A percentile compares a stretch with the other conserved stretches of the same genome.
phyloP scores from a whole-genome alignment of 2,797 vertebrate genomes.

The Eleutherodactylus coqui region DNA sequence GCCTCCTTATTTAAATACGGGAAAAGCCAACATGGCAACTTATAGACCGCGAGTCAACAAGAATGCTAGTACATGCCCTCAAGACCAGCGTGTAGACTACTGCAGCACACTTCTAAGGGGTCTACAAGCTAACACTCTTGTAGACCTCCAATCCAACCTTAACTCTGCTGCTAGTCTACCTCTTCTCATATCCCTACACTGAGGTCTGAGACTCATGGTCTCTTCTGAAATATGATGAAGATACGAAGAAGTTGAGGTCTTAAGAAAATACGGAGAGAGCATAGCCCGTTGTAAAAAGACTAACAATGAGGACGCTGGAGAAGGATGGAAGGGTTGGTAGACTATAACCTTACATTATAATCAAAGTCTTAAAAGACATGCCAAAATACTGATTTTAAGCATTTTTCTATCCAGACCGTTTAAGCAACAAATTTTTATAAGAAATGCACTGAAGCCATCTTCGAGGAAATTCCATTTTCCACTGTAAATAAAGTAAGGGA shows the following conservation, averaged over 20 bases:
- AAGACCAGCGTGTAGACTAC: too few relatives aligned
- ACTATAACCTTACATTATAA: too few relatives aligned
- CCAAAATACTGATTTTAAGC: background rate
- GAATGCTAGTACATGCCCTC: too few relatives aligned
- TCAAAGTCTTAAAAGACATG: background rate
- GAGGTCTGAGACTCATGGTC: too few relatives aligned
- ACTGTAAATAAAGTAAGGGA: background rate
- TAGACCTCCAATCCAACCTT: too few relatives aligned
- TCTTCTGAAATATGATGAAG: too few relatives aligned
- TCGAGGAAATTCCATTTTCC: background rate
- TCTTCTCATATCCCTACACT: too few relatives aligned
- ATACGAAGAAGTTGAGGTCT: background rate
- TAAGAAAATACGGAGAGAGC: background rate
- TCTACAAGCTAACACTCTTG: background rate
- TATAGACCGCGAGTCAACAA: too few relatives aligned
- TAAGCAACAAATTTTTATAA: background rate
- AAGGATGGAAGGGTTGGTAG: background rate
- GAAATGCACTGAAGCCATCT: background rate
- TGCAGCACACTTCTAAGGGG: too few relatives aligned
- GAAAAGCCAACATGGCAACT: background rate
- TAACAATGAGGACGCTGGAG: background rate
- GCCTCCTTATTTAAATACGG: background rate
- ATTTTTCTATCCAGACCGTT: background rate
- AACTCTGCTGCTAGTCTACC: too few relatives aligned
- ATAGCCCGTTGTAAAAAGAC: background rate